These are phyloP conservation scores for Lepus townsendii DNA, from an alignment of 2,797 vertebrate species.

Conservation along the genomic window DNA sequence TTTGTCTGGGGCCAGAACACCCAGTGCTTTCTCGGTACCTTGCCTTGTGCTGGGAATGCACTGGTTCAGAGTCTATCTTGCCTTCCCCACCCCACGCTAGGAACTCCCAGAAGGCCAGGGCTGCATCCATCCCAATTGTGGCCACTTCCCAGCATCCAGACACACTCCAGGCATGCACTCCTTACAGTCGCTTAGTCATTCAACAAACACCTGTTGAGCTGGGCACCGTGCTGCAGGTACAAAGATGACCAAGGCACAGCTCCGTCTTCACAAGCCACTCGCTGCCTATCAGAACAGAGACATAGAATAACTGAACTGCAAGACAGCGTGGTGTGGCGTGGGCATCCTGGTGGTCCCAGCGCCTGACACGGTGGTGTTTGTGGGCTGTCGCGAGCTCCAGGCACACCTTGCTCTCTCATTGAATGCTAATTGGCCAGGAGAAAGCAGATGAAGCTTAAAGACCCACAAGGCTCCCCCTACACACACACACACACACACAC, in stretches of 20 bases:
- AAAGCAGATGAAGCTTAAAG: conserved; percentile 20
- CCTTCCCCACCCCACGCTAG: accelerated
- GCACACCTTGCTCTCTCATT: neutral
- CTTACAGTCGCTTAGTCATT: neutral
- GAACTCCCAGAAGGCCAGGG: neutral
- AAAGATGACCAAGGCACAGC: neutral
- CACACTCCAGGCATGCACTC: neutral
- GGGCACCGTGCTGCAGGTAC: neutral
- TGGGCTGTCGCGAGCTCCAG: accelerated
- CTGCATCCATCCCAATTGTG: neutral
- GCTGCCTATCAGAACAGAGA: neutral
- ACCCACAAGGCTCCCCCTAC: neutral
- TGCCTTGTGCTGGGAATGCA: accelerated
- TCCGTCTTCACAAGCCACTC: neutral
- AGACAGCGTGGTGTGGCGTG: accelerated
- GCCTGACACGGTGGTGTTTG: neutral
- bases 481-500: too few relatives aligned
- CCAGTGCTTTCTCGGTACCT: neutral
- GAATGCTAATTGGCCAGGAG: neutral
- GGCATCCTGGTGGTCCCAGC: neutral
- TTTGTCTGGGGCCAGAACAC: neutral
- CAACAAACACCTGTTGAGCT: neutral
- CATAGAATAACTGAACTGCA: neutral
- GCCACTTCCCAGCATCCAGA: neutral
- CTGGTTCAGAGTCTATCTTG: neutral